Evolutionary conservation across 2,888 invertebrate genomes (phyloP), one percentile per base, ranked within the genome.

Genomic region (Charanyca ferruginea): DNA sequence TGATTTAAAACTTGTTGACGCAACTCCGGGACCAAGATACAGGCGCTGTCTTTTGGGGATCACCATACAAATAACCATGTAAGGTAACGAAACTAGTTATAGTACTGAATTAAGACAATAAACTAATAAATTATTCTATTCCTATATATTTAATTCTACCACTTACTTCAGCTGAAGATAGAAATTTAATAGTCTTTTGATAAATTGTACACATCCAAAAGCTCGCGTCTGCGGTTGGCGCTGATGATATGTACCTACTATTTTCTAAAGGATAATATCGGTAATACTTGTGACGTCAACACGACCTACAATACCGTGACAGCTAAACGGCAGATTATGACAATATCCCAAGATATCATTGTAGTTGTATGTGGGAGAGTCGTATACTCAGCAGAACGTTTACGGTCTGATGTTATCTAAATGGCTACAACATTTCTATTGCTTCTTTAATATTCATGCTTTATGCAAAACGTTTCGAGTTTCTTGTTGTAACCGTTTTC

Each of bases 391-490:
- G 58, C 54, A 55, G 42, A 67, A 42, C 58, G 62, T 72, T 73
- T 57, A 78, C 49, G 41, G 38, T 9, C 47, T 25, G 48, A 63
- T 61, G 51, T 47, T 66, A 72, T 77, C 80, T 66, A 63, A 72
- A 72, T 47, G 49, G 60, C 47, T 51, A 47, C 57, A 51, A 53
- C 65, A 74, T 49, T 67, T 74, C 68, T 74, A 79, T 79, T 67
- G 67, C 60, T 55, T 74, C 75, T 79, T 75, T 61, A 61, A 60
- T 73, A 79, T 76, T 79, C 80, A 76, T 61, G 61, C 47, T 66
- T 48, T 68, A 79, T 53, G 44, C 38, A 49, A 61, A n/a, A 62
- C 41, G 38, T 65, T 67, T 58, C 23, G 60, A 65, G 61, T 41
- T 61, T 55, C 47, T 47, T 42, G 32, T 28, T 42, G 35, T 25